Evolutionary conservation across 2,888 invertebrate species (phyloP).

Genomic region (Bombyx huttoni): DNA sequence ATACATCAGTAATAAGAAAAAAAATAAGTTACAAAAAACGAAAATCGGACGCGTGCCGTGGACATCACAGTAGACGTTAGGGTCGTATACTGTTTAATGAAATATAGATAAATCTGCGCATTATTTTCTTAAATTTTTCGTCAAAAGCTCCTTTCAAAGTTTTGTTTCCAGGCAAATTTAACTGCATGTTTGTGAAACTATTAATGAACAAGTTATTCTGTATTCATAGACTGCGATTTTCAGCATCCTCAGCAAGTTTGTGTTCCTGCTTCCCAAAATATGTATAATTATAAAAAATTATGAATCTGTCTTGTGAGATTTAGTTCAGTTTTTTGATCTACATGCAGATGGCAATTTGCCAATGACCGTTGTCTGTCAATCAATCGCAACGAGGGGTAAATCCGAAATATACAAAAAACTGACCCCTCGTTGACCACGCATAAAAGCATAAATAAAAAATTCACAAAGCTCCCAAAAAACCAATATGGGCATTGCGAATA

Average conservation of each 20-base stretch:
- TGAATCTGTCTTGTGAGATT: not conserved
- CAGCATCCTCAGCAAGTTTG: no score
- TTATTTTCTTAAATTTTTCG: no score
- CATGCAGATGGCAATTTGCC: slow-evolving; percentile 44
- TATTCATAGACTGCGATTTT: no score
- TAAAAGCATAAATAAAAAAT: slow-evolving; percentile 33
- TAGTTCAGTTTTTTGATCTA: slow-evolving; percentile 20
- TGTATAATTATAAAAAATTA: not conserved
- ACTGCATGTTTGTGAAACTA: no score
- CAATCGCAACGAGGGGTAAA: slow-evolving; percentile 41
- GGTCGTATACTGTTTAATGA: not conserved
- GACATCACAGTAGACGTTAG: slow-evolving; percentile 22
- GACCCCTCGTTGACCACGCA: slow-evolving; percentile 67
- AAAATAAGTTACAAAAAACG: slow-evolving; percentile 34
- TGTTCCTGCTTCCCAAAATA: no score
- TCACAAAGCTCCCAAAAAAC: slow-evolving; percentile 41
- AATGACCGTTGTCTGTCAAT: slow-evolving; percentile 67
- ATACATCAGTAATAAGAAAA: slow-evolving; percentile 25
- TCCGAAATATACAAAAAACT: slow-evolving; percentile 37
- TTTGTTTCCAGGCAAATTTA: no score
- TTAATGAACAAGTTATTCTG: no score
- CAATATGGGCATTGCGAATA: slow-evolving; percentile 39
- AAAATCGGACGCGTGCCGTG: slow-evolving; percentile 37
- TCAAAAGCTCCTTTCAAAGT: no score
- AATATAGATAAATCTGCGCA: not conserved